Base-by-base conservation (phyloP, 2,113 vertebrate genomes). In the Theropithecus gelada region DNA sequence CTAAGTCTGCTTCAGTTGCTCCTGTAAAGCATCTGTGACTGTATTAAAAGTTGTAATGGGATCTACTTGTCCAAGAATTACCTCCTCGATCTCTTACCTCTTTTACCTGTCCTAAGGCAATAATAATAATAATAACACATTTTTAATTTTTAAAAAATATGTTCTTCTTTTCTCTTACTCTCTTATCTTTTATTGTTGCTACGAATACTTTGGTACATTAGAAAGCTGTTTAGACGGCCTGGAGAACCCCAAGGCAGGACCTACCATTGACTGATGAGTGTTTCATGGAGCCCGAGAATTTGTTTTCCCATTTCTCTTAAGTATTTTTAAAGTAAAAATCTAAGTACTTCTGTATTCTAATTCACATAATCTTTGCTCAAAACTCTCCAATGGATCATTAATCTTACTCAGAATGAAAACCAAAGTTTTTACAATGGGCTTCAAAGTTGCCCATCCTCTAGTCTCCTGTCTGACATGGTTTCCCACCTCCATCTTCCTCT, bases 401-500 rank as follows among this genome's bases (percentile, higher is more conserved):
- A 14, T 79, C 20, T 80, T 17, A 78, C 5, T 66, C 45, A 48
- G 32, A 43, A 70, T 40, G 25, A 50, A 80, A 88, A 10, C 10
- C 38, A 13, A 59, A 27, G 38, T 93, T 52, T 12, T 81, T 25
- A 32, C 11, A 43, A 13, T 35, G 35, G 2, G 13, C n/a, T 95
- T 57, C 8, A n/a, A 13, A 8, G 8, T 30, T 32, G 20, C 20
- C 11, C 32, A 23, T 32, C 0, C 9, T 11, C 27, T 43, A 3
- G 17, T 8, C 30, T 68, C 23, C 32, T 81, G 52, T 87, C 27
- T n/a, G 22, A 78, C 5, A 2, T 30, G 2, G 17, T 35, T 8
- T 30, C 4, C 68, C 43, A 0, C 6, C 27, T 72, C 27, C 32
- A n/a, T 17, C 5, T 9, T 6, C 8, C 4, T 18, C 2, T 35